Evolutionary conservation across 1,140 invertebrate species (phyloP).

Genomic region (Delia radicum): DNA sequence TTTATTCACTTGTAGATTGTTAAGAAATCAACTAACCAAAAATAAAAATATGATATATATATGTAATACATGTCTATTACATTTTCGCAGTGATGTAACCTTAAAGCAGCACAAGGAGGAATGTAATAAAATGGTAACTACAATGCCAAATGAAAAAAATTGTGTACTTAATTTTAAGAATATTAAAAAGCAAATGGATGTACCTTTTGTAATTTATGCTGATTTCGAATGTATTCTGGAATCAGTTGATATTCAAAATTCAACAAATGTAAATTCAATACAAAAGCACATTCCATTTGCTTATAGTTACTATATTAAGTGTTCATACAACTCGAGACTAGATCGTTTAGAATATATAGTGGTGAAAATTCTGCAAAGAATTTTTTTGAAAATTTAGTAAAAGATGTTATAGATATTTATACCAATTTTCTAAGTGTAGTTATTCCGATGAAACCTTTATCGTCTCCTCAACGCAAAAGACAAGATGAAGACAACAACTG

Average conservation of each 20-base stretch:
- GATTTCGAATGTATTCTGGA: conserved; percentile 48
- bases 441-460: not conserved
- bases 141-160: conserved; percentile 33
- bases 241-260: conserved; percentile 25
- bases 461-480: not conserved
- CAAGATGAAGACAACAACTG: not conserved
- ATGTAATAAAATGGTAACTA: conserved; percentile 26
- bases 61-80: not conserved
- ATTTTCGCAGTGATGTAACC: not conserved
- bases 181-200: conserved; percentile 35
- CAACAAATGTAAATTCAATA: conserved; percentile 6
- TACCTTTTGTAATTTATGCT: conserved; percentile 47
- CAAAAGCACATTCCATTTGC: not conserved
- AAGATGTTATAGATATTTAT: not conserved
- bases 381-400: not conserved
- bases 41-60: not conserved
- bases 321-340: not conserved
- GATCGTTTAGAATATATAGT: not conserved
- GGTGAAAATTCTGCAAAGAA: not conserved
- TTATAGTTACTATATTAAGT: not conserved
- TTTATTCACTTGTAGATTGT: not conserved
- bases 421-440: not conserved
- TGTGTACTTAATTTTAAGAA: conserved; percentile 39
- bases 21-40: not conserved
- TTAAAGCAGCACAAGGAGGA: not conserved